Percentiles rank a stretch among this genome's conserved stretches.
Conservation (phyloP, 2,888 invertebrate species). For the Sarcophaga subvicina region DNA sequence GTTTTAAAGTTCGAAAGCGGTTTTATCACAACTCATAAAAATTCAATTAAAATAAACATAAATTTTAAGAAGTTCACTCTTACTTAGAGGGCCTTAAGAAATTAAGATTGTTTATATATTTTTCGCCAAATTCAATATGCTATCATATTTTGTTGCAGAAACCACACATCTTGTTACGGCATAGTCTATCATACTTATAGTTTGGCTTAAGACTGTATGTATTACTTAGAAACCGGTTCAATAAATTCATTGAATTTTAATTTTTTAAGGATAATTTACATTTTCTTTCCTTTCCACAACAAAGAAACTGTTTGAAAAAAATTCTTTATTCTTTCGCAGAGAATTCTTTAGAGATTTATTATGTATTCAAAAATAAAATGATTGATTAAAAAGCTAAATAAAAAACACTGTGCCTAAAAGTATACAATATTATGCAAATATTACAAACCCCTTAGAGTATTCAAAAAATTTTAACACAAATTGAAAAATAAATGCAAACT, state of each 20-base stretch:
- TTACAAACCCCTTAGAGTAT: constrained; percentile 46
- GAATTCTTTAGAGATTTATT: background rate
- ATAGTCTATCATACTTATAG: too few relatives aligned
- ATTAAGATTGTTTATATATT: too few relatives aligned
- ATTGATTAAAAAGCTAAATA: background rate
- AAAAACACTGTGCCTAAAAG: background rate
- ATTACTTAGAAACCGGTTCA: too few relatives aligned
- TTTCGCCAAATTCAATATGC: too few relatives aligned
- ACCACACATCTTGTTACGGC: too few relatives aligned
- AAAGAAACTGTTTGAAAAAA: background rate
- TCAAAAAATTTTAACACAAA: constrained; percentile 21
- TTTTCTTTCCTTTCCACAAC: background rate
- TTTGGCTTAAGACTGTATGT: too few relatives aligned
- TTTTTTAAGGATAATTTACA: background rate
- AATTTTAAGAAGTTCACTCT: too few relatives aligned
- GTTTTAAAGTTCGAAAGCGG: too few relatives aligned
- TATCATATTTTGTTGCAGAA: too few relatives aligned
- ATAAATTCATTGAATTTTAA: background rate
- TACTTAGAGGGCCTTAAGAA: too few relatives aligned
- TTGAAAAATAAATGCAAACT: background rate
- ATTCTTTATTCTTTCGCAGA: background rate
- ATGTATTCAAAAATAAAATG: background rate
- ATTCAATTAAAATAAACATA: too few relatives aligned
- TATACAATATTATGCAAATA: constrained; percentile 37
- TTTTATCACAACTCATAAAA: too few relatives aligned